Conservation (phyloP, 37 sponge, comb jelly and placozoan species). For the Crambe crambe region DNA sequence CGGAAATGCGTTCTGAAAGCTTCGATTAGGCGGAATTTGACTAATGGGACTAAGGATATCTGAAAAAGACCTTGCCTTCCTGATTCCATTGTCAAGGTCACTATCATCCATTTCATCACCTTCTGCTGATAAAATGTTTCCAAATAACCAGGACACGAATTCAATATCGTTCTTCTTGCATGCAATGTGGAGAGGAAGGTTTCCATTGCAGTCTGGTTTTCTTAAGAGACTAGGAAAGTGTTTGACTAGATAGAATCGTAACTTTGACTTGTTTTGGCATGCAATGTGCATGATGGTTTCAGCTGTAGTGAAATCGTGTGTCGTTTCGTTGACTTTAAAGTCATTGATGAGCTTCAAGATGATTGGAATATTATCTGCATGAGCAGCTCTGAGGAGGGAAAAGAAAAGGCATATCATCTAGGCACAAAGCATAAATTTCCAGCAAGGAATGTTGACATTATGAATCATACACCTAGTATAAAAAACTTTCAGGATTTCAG, state of each 20-base stretch:
- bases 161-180: constrained; percentile 57
- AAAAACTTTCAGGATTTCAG: too few relatives aligned
- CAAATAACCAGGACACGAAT: constrained; percentile 70
- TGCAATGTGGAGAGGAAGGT: constrained; percentile 50
- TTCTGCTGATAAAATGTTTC: constrained; percentile 14
- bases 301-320: constrained; percentile 34
- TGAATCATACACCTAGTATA: too few relatives aligned
- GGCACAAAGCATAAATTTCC: too few relatives aligned
- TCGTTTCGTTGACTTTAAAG: constrained; percentile 20
- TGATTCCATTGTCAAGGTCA: not conserved
- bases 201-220: constrained; percentile 29
- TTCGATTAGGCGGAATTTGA: not conserved
- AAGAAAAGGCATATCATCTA: not conserved
- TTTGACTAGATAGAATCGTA: constrained; percentile 55
- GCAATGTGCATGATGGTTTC: constrained; percentile 71
- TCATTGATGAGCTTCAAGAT: constrained; percentile 32
- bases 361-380: constrained; percentile 33
- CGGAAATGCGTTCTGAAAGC: not conserved
- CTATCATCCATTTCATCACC: not conserved
- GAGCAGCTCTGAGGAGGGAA: constrained; percentile 41
- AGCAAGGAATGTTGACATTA: too few relatives aligned
- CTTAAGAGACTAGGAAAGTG: constrained; percentile 45
- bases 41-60: not conserved
- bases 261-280: constrained; percentile 29
- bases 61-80: constrained; percentile 6